phyloP scores from a whole-genome alignment of 2,113 vertebrate species.

The Nothocercus nigrocapillus region DNA sequence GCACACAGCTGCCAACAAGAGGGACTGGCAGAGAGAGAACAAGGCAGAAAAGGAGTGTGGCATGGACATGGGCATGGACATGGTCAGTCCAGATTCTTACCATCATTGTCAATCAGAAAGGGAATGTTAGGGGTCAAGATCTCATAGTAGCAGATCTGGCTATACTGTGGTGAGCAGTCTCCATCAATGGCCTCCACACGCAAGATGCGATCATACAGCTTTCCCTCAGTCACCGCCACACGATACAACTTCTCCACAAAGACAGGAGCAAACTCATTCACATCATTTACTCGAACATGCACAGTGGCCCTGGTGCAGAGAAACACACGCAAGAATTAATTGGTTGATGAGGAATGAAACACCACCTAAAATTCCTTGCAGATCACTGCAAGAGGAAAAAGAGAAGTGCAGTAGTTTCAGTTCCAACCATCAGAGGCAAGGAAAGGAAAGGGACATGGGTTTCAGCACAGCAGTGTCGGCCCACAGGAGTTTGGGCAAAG shows the following conservation, averaged over 20 bases:
- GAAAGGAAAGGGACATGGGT: not conserved
- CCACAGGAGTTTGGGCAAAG: not conserved
- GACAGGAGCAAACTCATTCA: conserved; percentile 97
- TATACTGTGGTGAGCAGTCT: conserved; percentile 97
- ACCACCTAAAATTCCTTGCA: not conserved
- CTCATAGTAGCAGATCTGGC: conserved; percentile 99
- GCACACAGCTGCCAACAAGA: not conserved
- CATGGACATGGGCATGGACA: no score
- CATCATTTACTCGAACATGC: conserved; percentile 95
- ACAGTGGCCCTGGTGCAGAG: conserved; percentile 88
- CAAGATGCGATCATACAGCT: conserved; percentile 92
- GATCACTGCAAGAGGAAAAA: not conserved
- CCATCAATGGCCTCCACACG: conserved; percentile 95
- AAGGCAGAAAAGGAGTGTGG: not conserved
- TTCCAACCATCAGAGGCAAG: not conserved
- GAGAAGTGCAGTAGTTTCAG: not conserved
- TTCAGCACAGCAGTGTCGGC: not conserved
- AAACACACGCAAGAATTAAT: not conserved
- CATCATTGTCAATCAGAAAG: conserved; percentile 96
- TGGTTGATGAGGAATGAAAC: not conserved
- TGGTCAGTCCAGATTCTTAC: conserved; percentile 71
- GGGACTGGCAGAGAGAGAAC: not conserved
- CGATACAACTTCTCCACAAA: conserved; percentile 93
- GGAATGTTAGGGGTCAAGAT: conserved; percentile 97
- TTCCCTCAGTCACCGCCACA: conserved; percentile 92